Evolutionary conservation across 2,113 vertebrate genomes (phyloP).

Genomic region (Nerophis ophidion): DNA sequence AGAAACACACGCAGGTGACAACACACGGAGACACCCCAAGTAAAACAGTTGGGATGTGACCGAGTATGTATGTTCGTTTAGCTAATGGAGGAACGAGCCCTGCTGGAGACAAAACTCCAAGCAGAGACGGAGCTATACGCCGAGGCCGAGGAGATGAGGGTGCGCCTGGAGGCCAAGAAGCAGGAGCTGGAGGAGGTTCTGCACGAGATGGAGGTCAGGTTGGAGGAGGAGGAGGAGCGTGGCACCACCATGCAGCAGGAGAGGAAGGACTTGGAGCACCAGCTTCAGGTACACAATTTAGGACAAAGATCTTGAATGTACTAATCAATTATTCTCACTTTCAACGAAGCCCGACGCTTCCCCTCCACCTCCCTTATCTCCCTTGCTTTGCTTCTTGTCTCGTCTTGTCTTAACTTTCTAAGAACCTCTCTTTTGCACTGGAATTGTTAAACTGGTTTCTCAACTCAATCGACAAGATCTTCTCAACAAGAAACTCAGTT

Average conservation of each 20-base stretch:
- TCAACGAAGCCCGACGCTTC: too few species aligned
- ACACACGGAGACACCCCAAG: fast-evolving
- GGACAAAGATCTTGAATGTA: too few species aligned
- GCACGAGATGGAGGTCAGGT: conserved; percentile 88
- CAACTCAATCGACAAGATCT: too few species aligned
- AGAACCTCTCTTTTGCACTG: too few species aligned
- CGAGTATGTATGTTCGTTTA: conserved; percentile 33
- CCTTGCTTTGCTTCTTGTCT: too few species aligned
- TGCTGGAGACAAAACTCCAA: conserved; percentile 83
- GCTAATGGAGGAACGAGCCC: conserved; percentile 82
- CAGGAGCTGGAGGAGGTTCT: conserved; percentile 93
- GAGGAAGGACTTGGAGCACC: conserved; percentile 87
- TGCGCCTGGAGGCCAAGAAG: conserved; percentile 85
- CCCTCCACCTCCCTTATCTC: too few species aligned
- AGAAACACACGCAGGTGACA: conserved; percentile 83
- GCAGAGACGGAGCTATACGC: conserved; percentile 85
- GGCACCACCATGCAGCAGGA: conserved; percentile 78
- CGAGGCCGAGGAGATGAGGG: conserved; percentile 88
- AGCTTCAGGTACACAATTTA: conserved; percentile 76
- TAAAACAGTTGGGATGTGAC: neutral
- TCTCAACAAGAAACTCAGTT: too few species aligned
- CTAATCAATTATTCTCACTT: too few species aligned
- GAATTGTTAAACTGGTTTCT: too few species aligned
- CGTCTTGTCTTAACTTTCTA: too few species aligned
- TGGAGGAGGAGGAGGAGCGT: conserved; percentile 91